Conservation (phyloP, 2,113 vertebrate genomes). For the Anoplopoma fimbria region DNA sequence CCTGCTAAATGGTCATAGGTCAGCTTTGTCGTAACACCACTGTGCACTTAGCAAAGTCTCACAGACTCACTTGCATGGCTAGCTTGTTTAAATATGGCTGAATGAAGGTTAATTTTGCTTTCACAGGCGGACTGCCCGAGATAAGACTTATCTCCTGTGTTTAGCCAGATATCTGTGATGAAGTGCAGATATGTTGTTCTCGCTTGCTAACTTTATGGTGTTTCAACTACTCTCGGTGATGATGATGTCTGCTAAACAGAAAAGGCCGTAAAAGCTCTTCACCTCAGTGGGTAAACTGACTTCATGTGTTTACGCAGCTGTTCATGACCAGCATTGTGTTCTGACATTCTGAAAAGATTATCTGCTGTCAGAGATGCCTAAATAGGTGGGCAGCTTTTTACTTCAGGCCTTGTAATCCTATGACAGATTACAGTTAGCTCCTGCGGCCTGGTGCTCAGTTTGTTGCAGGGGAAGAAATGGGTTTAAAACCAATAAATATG, state of each 20-base stretch:
- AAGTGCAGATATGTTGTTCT: conserved; percentile 30
- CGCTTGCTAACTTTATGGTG: conserved; percentile 25
- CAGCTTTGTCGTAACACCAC: background rate
- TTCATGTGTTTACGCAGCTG: conserved; percentile 53
- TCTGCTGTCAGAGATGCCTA: conserved; percentile 34
- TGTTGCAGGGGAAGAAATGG: background rate
- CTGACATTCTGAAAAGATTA: conserved; percentile 25
- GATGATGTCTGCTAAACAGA: conserved; percentile 16
- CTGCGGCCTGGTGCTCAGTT: background rate
- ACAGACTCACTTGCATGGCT: background rate
- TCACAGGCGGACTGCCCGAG: background rate
- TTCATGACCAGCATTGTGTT: background rate
- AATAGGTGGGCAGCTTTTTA: conserved; percentile 29
- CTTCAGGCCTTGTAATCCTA: conserved; percentile 35
- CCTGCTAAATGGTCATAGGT: background rate
- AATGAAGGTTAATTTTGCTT: conserved; percentile 21
- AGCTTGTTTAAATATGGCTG: background rate
- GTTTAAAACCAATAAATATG: conserved; percentile 3
- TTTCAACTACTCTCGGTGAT: conserved; percentile 34
- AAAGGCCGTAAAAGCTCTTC: conserved; percentile 49
- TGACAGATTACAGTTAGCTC: conserved; percentile 12
- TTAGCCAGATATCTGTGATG: background rate
- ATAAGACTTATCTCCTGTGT: conserved; percentile 37
- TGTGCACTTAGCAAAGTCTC: background rate
- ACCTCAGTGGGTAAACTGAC: conserved; percentile 29